Conservation (phyloP, 2,797 vertebrate genomes). For the Periophthalmus magnuspinnatus region DNA sequence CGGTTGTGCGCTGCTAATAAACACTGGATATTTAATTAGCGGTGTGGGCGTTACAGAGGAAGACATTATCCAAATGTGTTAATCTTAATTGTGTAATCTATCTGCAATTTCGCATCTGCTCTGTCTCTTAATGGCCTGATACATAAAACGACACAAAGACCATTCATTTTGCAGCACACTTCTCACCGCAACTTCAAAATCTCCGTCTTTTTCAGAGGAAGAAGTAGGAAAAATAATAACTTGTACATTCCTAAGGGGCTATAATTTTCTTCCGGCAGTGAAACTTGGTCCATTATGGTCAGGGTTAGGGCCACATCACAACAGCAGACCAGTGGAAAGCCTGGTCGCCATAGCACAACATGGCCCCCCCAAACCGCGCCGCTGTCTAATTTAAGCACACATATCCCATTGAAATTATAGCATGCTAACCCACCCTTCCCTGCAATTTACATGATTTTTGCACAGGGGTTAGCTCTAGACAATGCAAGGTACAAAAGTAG, state of each 20-base stretch:
- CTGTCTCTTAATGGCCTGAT: constrained; percentile 22
- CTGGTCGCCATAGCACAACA: constrained; percentile 75
- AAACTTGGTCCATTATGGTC: constrained; percentile 84
- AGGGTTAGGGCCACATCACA: constrained; percentile 85
- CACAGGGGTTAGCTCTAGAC: constrained; percentile 62
- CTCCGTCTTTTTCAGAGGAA: constrained; percentile 73
- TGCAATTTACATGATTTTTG: constrained; percentile 77
- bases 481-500: constrained; percentile 58
- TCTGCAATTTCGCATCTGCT: constrained; percentile 51
- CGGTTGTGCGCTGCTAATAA: not conserved
- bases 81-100: constrained; percentile 62
- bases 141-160: constrained; percentile 47
- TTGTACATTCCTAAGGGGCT: constrained; percentile 82
- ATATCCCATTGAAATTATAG: constrained; percentile 82
- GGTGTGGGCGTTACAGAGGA: constrained; percentile 57
- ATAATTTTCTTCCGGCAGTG: constrained; percentile 84
- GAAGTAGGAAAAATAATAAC: constrained; percentile 82
- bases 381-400: constrained; percentile 78
- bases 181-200: constrained; percentile 69
- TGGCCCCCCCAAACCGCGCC: constrained; percentile 76
- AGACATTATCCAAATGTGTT: constrained; percentile 66
- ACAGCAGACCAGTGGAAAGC: constrained; percentile 78
- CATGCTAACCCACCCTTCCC: constrained; percentile 75
- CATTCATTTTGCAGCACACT: constrained; percentile 61
- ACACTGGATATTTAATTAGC: constrained; percentile 25